Base-by-base conservation (phyloP, 2,888 invertebrate species). In the Tubiluchus corallicola region DNA sequence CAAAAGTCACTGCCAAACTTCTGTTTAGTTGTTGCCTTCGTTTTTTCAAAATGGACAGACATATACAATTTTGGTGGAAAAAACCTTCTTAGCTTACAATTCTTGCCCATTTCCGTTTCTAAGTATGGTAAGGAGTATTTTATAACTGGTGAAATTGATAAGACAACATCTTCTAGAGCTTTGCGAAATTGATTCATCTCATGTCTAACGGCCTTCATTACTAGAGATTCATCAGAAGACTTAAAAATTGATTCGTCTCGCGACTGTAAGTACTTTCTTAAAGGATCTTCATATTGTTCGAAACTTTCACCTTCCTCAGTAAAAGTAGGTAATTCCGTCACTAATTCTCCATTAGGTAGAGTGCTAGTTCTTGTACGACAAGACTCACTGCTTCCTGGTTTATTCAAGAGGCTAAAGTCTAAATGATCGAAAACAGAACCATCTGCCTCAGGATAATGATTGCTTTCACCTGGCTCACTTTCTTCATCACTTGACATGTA, bases 61-160 rank as follows among this genome's bases (percentile, higher is more conserved):
- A 74, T 77, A 57, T 75, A 83, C 3, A 82, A 70, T 52, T 79
- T 75, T 16, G 71, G 66, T 0, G 80, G 77, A 51, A 83, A 82
- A 48, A 57, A 66, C 20, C 54, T 52, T 38, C 64, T 51, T 3
- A 63, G 54, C 3, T 52, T 52, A 48, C 84, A 85, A 52, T 75
- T 75, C 38, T 77, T 72, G 0, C 87, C 88, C 9, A 69, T 69
- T 58, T 84, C 83, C 0, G 85, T 82, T 66, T 87, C 87, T 50
- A 90, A 64, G 66, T 79, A 87, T 0, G 96, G 94, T 45, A 85
- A 71, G 0, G 80, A 75, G 55, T 82, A 81, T 46, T 76, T 75
- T 9, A 90, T 69, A 60, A 79, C 82, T 0, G 94, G 92, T 0
- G 92, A 92, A 49, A 82, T 75, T 1, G 84, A 83, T 2, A 87